Evolutionary conservation across 2,888 invertebrate genomes (phyloP).

Genomic region (Cenopis cana): DNA sequence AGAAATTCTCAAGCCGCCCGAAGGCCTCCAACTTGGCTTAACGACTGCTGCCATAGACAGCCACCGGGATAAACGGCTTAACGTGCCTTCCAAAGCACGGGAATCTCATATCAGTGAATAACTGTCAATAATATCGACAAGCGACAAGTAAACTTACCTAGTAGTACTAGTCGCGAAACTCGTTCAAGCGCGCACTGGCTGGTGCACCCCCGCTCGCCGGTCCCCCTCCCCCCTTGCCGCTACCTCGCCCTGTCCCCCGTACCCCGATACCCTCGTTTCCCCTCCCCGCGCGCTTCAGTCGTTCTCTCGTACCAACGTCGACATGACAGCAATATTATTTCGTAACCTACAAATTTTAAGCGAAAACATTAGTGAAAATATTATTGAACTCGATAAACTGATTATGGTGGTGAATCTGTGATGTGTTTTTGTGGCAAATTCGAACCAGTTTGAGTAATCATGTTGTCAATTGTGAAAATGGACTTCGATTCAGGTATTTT

Average conservation of each 20-base stretch:
- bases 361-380: conserved; percentile 4
- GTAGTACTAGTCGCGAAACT: neutral
- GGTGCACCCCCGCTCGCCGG: conserved; percentile 6
- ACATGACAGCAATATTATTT: conserved; percentile 17
- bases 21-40: too few relatives aligned
- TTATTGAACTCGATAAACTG: neutral
- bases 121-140: neutral
- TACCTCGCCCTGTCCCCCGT: neutral
- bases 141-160: neutral
- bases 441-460: neutral
- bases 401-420: conserved; percentile 7
- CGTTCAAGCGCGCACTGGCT: conserved; percentile 7
- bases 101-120: too few relatives aligned
- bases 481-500: conserved; percentile 30
- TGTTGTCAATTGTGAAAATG: conserved; percentile 35
- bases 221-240: neutral
- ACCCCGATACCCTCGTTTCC: conserved; percentile 4
- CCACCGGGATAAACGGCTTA: too few relatives aligned
- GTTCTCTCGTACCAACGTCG: conserved; percentile 7
- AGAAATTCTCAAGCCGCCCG: too few relatives aligned
- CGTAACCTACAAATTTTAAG: conserved; percentile 27
- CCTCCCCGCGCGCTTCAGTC: conserved; percentile 18
- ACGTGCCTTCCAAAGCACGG: too few relatives aligned
- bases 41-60: too few relatives aligned
- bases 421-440: conserved; percentile 6